Evolutionary conservation across 2,797 vertebrate species (phyloP).

Genomic region (Arctocebus calabarensis): DNA sequence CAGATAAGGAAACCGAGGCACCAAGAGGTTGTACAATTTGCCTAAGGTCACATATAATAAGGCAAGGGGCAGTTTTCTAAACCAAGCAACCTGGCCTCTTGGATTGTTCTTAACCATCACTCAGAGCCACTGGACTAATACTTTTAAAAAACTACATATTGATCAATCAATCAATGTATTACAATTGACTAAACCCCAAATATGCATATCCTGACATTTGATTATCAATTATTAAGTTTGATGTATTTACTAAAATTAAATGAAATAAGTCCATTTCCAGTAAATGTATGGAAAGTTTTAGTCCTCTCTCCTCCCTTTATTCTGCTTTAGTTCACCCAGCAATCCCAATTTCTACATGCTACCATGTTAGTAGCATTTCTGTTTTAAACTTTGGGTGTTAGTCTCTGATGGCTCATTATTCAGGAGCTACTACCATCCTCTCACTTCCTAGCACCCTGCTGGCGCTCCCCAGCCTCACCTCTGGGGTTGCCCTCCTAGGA

Average conservation of each 20-base stretch:
- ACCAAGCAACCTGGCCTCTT: not conserved
- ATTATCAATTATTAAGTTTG: not conserved
- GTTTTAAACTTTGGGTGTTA: not conserved
- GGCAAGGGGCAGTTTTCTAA: not conserved
- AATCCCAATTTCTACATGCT: not conserved
- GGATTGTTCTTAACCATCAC: not conserved
- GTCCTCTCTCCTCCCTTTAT: too few species aligned
- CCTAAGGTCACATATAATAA: not conserved
- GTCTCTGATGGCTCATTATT: not conserved
- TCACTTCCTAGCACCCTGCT: not conserved
- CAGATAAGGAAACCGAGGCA: not conserved
- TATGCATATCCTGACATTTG: not conserved
- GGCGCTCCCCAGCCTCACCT: not conserved
- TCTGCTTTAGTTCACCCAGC: not conserved
- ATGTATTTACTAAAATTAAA: not conserved
- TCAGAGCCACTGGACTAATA: not conserved
- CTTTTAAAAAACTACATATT: not conserved
- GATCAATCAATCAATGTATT: not conserved
- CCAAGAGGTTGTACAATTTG: not conserved
- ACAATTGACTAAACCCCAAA: not conserved
- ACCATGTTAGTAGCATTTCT: not conserved
- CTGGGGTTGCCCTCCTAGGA: not conserved
- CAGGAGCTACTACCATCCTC: not conserved
- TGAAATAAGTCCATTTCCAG: not conserved
- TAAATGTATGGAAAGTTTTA: not conserved